Evolutionary conservation across 2,797 vertebrate species (phyloP).

Genomic region (Philypnodon macrostomus): DNA sequence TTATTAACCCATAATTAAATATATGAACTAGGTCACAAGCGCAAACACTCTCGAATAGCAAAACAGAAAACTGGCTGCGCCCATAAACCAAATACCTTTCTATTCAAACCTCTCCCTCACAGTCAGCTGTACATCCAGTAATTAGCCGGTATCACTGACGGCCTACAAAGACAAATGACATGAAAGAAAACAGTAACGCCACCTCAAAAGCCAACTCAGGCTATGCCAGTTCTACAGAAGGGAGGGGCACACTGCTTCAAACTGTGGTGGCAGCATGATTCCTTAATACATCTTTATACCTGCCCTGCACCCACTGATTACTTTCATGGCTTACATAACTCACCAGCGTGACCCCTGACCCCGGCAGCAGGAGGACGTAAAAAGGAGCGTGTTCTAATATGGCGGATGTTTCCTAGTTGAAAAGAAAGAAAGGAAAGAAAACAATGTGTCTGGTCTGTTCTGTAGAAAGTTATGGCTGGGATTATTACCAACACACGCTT

Average conservation of each 20-base stretch:
- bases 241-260: conserved; percentile 36
- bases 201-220: conserved; percentile 49
- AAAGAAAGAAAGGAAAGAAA: conserved; percentile 42
- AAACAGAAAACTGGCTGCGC: conserved; percentile 38
- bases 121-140: conserved; percentile 12
- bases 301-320: conserved; percentile 18
- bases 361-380: conserved; percentile 49
- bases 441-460: conserved; percentile 14
- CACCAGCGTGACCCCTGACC: conserved; percentile 52
- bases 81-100: conserved; percentile 57
- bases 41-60: conserved; percentile 38
- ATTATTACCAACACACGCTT: background rate
- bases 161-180: conserved; percentile 40
- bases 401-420: conserved; percentile 57
- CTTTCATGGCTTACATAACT: conserved; percentile 45
- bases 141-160: conserved; percentile 32
- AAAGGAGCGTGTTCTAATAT: conserved; percentile 63
- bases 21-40: conserved; percentile 41
- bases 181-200: conserved; percentile 37
- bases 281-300: background rate
- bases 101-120: conserved; percentile 38
- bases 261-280: conserved; percentile 19
- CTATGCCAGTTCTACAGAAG: conserved; percentile 49
- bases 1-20: conserved; percentile 12
- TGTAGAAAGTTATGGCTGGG: background rate